Evolutionary conservation across 1,140 invertebrate genomes (phyloP).

Genomic region (Paraescarpia echinospica): DNA sequence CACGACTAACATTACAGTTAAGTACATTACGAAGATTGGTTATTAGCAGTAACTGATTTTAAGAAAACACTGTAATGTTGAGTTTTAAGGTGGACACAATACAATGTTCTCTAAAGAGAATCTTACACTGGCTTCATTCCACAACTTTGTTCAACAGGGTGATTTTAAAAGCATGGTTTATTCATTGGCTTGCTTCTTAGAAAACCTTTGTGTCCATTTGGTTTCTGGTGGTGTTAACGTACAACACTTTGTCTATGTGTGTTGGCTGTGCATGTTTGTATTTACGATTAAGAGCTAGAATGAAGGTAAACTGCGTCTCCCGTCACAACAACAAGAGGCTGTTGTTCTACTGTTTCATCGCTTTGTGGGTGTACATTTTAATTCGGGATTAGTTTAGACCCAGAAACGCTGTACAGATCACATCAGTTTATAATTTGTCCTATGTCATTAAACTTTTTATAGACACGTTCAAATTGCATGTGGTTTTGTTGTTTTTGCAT

Average conservation of each 20-base stretch:
- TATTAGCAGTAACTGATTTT: neutral
- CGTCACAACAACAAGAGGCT: neutral
- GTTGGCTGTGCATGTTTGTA: neutral
- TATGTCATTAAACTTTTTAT: conserved; percentile 6
- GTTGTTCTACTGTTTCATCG: neutral
- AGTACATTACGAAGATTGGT: neutral
- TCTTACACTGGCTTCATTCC: neutral
- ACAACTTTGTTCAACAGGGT: neutral
- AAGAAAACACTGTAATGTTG: neutral
- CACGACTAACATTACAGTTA: neutral
- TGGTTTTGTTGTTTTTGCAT: neutral
- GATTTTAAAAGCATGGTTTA: neutral
- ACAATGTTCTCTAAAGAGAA: neutral
- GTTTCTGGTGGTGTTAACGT: neutral
- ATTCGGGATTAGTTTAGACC: neutral
- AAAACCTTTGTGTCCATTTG: neutral
- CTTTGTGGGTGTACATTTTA: neutral
- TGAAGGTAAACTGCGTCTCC: neutral
- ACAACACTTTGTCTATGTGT: neutral
- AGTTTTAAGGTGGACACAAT: neutral
- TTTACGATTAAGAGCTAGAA: neutral
- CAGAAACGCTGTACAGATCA: neutral
- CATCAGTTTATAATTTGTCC: neutral
- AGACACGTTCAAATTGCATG: neutral
- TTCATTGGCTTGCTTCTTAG: neutral